Evolutionary conservation across 1,140 invertebrate species (phyloP).

Genomic region (Drosophila nigrodunni): DNA sequence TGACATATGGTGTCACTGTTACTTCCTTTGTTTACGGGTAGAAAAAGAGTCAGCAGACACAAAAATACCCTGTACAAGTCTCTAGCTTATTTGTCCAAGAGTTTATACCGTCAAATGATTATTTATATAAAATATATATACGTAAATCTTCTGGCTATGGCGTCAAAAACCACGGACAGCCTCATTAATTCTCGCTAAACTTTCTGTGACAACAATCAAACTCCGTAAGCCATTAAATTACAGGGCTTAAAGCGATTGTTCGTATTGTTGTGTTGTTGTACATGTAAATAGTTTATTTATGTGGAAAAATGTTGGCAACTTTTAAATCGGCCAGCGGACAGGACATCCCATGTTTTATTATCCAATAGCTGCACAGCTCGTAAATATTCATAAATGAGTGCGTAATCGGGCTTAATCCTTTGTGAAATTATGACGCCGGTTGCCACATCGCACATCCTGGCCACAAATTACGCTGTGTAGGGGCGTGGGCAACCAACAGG

Average conservation of each 20-base stretch:
- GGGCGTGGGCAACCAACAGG: slow-evolving; percentile 46
- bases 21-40: too few relatives aligned
- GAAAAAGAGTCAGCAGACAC: too few relatives aligned
- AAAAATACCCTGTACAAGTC: too few relatives aligned
- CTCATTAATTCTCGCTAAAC: too few relatives aligned
- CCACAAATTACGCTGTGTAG: slow-evolving; percentile 61
- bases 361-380: slow-evolving; percentile 55
- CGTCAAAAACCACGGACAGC: too few relatives aligned
- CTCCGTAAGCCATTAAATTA: too few relatives aligned
- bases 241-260: background rate
- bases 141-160: too few relatives aligned
- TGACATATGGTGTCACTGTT: too few relatives aligned
- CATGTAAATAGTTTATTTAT: slow-evolving; percentile 5
- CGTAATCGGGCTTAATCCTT: slow-evolving; percentile 81
- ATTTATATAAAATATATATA: too few relatives aligned
- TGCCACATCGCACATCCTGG: slow-evolving; percentile 43
- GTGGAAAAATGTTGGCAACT: slow-evolving; percentile 15
- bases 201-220: too few relatives aligned
- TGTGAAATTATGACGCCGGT: slow-evolving; percentile 74
- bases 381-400: slow-evolving; percentile 83
- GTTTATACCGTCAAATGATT: too few relatives aligned
- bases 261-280: background rate
- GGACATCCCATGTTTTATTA: slow-evolving; percentile 46
- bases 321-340: slow-evolving; percentile 34
- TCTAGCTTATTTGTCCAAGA: too few relatives aligned